Evolutionary conservation across 2,113 vertebrate genomes (phyloP).

Genomic region (Pachyramphus minor): DNA sequence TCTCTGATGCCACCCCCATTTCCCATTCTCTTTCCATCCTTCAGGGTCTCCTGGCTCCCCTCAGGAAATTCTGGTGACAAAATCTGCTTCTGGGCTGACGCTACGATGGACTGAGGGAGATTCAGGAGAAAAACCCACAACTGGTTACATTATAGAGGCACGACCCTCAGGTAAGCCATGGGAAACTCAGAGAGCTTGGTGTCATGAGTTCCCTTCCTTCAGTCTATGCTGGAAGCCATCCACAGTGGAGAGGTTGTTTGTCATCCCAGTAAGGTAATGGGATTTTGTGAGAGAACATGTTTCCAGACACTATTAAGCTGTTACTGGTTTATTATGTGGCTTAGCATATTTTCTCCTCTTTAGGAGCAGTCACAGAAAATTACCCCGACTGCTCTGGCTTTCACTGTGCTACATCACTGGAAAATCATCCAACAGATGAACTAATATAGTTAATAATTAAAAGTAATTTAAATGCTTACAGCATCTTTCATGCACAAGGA

Average conservation of each 20-base stretch:
- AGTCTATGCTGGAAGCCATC: background rate
- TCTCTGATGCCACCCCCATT: background rate
- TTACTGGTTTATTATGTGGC: background rate
- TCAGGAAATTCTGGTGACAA: constrained; percentile 83
- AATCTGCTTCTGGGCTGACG: constrained; percentile 81
- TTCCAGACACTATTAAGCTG: background rate
- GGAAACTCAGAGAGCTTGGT: background rate
- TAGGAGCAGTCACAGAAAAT: constrained; percentile 35
- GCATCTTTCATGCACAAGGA: background rate
- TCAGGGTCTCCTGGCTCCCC: constrained; percentile 89
- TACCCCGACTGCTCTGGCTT: constrained; percentile 9
- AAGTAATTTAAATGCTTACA: constrained; percentile 40
- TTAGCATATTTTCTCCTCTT: constrained; percentile 12
- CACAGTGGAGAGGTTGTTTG: background rate
- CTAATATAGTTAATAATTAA: constrained; percentile 62
- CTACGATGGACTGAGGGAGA: constrained; percentile 88
- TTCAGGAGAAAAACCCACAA: constrained; percentile 77
- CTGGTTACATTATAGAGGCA: constrained; percentile 88
- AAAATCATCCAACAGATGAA: constrained; percentile 52
- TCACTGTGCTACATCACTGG: constrained; percentile 4
- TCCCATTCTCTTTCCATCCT: background rate
- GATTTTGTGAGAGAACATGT: background rate
- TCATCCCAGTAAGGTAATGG: background rate
- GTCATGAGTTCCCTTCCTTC: background rate
- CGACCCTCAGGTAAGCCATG: constrained; percentile 84